phyloP scores from a whole-genome alignment of 2,888 invertebrate species.

The Idaea dimidiata region DNA sequence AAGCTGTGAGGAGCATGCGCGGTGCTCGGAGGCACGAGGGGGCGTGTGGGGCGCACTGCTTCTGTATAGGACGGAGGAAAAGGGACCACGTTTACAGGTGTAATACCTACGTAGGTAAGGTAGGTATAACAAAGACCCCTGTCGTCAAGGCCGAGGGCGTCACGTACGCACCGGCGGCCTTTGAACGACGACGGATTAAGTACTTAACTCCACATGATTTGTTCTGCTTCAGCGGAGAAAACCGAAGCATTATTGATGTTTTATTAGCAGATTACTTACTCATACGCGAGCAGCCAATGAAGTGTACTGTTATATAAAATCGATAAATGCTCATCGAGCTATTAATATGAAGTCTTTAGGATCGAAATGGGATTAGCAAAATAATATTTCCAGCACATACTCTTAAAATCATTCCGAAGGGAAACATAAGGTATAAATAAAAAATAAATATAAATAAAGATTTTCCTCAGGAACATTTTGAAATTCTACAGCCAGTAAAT shows the following conservation, averaged over 20 bases:
- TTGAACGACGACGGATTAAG: conserved; percentile 33
- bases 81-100: conserved; percentile 47
- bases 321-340: conserved; percentile 5
- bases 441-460: too few relatives aligned
- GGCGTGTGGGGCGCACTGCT: conserved; percentile 60
- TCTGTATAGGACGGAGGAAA: conserved; percentile 65
- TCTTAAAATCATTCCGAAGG: too few relatives aligned
- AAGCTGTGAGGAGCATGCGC: conserved; percentile 58
- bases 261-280: conserved; percentile 7
- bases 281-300: neutral
- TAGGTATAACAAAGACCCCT: conserved; percentile 28
- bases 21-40: conserved; percentile 59
- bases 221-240: conserved; percentile 22
- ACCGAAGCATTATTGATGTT: conserved; percentile 23
- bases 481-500: too few relatives aligned
- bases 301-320: neutral
- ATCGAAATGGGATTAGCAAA: conserved; percentile 8
- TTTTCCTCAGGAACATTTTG: too few relatives aligned
- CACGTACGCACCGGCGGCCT: conserved; percentile 48
- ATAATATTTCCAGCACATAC: neutral
- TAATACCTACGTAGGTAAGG: conserved; percentile 29
- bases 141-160: conserved; percentile 65
- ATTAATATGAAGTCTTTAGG: conserved; percentile 6
- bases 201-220: conserved; percentile 18
- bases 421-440: too few relatives aligned